Evolutionary conservation across 1,140 invertebrate genomes (phyloP).

Genomic region (Meloidogyne hapla): DNA sequence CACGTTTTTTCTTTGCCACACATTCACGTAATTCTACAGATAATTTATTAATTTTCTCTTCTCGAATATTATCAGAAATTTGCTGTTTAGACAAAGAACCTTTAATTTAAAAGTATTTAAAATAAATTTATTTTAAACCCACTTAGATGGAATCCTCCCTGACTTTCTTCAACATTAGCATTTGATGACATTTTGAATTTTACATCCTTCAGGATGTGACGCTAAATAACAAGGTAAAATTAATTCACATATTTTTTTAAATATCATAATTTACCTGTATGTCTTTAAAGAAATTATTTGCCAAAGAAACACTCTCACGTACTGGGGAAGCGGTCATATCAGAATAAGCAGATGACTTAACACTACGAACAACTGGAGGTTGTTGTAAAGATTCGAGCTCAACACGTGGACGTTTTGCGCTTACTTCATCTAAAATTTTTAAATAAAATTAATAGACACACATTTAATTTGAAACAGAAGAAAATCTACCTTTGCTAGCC

Average conservation of each 20-base stretch:
- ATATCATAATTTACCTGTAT: not conserved
- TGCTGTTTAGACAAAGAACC: not conserved
- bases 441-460: not conserved
- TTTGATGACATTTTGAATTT: too few species aligned
- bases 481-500: not conserved
- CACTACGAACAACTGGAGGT: not conserved
- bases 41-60: conserved; percentile 22
- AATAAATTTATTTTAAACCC: not conserved
- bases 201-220: too few species aligned
- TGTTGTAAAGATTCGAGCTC: not conserved
- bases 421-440: not conserved
- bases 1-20: conserved; percentile 12
- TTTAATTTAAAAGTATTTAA: not conserved
- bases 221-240: too few species aligned
- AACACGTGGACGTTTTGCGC: not conserved
- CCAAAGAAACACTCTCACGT: not conserved
- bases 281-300: not conserved
- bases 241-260: not conserved
- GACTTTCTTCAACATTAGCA: too few species aligned
- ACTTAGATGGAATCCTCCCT: not conserved
- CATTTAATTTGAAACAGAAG: too few species aligned
- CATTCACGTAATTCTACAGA: conserved; percentile 15
- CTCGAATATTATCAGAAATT: conserved; percentile 11
- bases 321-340: not conserved
- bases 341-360: too few species aligned